Base-by-base conservation (phyloP, 2,113 vertebrate species). In the Chlorodrepanis virens region DNA sequence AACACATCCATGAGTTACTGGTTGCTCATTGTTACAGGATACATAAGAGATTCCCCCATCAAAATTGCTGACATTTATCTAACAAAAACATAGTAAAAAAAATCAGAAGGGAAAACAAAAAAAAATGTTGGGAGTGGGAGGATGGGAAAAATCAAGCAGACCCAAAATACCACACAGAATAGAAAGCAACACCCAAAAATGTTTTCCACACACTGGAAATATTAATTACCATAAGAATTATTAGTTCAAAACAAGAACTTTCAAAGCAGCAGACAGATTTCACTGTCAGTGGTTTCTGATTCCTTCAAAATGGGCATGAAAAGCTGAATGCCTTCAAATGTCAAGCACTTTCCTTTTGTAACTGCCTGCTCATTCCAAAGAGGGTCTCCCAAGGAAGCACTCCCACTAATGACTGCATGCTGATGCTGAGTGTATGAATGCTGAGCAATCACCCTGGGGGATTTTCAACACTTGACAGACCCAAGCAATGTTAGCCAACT, bases 101-200 rank as follows among this genome's bases (percentile, higher is more conserved):
- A 88, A 87, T 54, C 33, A 45, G 47, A 83, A 86, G 31, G 17
- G 35, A 24, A 70, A 74, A 59, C 83, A n/a, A 37, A 65, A 40
- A 39, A n/a, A 59, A 39, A 25, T 2, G 1, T 19, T 53, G 50
- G 28, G 52, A 86, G 42, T 44, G 19, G 50, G 64, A 94, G 29
- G n/a, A 28, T 78, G 12, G 29, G 68, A 60, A 87, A 82, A 83
- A 87, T 82, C 61, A 94, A 60, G 65, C 65, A 96, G 94, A 88
- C 80, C 90, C 90, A 77, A 92, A 95, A 94, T 80, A 92, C 88
- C 92, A 94, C 72, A 65, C 40, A 97, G 90, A 90, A 81, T 50
- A 87, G 83, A 83, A 97, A 89, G 68, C 52, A 83, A 44, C 64
- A 81, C 85, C 28, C 47, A 71, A 86, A 54, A 90, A 70, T 18